Evolutionary conservation across 2,113 vertebrate species (phyloP), one percentile per base, ranked within the genome.

Genomic region (Takifugu flavidus): DNA sequence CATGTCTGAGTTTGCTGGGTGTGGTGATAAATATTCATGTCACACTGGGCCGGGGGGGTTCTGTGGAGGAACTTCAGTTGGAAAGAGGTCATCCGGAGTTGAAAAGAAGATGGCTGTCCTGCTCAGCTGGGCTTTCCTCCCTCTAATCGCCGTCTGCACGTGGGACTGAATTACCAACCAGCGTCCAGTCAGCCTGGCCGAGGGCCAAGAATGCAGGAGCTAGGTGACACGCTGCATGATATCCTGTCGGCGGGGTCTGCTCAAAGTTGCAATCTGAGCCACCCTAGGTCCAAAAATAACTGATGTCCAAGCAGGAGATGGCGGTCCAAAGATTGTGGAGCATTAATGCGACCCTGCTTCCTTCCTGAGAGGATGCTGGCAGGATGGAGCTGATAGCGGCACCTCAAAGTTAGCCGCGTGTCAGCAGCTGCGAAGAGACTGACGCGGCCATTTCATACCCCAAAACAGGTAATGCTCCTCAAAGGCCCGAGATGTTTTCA

Each of bases 231-330:
- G 66, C 75, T 75, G 80, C 57, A 82, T 67, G 72, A 86, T 86
- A 90, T 91, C 89, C 89, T 88, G 83, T 89, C 75, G 70, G 70
- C 89, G 65, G 82, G 86, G 74, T 89, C 86, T 86, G 84, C 77
- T 84, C 66, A 57, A 79, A 70, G 79, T 74, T 27, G 86, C 85
- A 90, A 89, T 58, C 43, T 5, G 71, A 86, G 86, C 80, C 52
- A 10, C 61, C 75, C 76, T 56, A 15, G 2, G 60, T 88, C 88
- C 83, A 83, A 88, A 91, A 90, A 91, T 90, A 91, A 83, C 86
- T 55, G 50, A 52, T 31, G 70, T 68, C 83, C 63, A 83, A 62
- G 73, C 79, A 67, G 82, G 86, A 82, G 83, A 79, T 77, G 75
- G 77, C 55, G 53, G 65, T 69, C 74, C 65, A 69, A 62, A 70